Evolutionary conservation across 2,113 vertebrate species (phyloP).

Genomic region (Hipposideros armiger): DNA sequence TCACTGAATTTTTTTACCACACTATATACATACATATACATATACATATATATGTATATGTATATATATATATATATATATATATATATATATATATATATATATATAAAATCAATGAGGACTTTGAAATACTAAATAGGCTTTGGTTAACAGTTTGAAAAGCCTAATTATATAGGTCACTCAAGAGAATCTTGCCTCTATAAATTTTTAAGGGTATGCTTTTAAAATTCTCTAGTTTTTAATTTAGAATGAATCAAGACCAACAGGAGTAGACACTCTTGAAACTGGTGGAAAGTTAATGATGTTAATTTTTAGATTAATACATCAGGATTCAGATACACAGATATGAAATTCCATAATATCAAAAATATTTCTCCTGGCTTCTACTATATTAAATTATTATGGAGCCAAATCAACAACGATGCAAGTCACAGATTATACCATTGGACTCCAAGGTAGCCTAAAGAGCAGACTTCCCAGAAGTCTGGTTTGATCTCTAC

Average conservation of each 20-base stretch:
- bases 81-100: too few relatives aligned
- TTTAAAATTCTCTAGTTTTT: not conserved
- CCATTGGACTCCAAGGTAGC: not conserved
- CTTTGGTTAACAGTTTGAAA: constrained; percentile 52
- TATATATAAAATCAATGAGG: not conserved
- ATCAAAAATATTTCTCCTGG: not conserved
- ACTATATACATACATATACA: not conserved
- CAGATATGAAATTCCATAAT: not conserved
- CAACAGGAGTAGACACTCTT: not conserved
- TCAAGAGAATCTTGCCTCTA: not conserved
- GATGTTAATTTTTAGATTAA: constrained; percentile 37
- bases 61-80: not conserved
- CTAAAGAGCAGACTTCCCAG: not conserved
- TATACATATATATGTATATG: not conserved
- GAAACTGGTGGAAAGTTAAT: not conserved
- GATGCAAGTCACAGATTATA: not conserved
- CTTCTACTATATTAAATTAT: not conserved
- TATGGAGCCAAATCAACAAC: not conserved
- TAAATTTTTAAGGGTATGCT: not conserved
- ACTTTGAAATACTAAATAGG: constrained; percentile 12
- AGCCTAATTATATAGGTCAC: constrained; percentile 21
- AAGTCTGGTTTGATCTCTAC: not conserved
- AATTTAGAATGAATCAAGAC: constrained; percentile 21
- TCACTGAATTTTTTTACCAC: too few relatives aligned
- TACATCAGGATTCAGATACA: not conserved